Evolutionary conservation across 2,888 invertebrate species (phyloP), one percentile per base, ranked within the genome.

Genomic region (Pyrocoelia pectoralis): DNA sequence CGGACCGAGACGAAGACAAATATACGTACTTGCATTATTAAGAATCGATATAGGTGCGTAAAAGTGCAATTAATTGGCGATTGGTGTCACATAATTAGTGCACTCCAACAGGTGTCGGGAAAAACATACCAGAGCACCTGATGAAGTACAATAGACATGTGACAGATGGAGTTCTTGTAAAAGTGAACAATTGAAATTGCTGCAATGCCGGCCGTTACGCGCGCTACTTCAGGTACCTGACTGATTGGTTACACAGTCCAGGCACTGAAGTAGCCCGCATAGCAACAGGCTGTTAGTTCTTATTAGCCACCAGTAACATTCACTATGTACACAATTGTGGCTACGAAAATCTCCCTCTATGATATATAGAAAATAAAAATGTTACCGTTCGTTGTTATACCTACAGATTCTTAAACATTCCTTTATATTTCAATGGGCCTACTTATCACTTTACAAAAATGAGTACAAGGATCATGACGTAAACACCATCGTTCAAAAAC

Each of bases 201-300:
- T 65, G 64, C 24, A 29, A 59, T 71, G 82, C 83, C 81, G 82
- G 83, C 82, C 87, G 87, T 91, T 84, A 85, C 94, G 94, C 94
- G 95, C 95, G 95, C 95, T 95, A 95, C 95, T 95, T 95, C 94
- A 94, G 95, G 95, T 95, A 95, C 95, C 95, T 95, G 95, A 95
- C 95, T 94, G 83, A 80, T 77, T 68, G 46, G 80, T 82, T 80
- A 83, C 84, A 86, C 86, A 94, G 94, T 83, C 90, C 85, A 87
- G 92, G 92, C 88, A 91, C 91, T 92, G 86, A 91, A 89, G 93
- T 93, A 94, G 89, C 93, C 88, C 93, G 91, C 88, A 88, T 85
- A 86, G 87, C 86, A 85, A 84, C 82, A 80, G 77, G 79, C 75
- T 73, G 53, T 13, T 6, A 5, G 33, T 49, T 61, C 38, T 17